A percentile compares a stretch with the other conserved stretches of the same genome.
Evolutionary conservation across 2,797 vertebrate genomes (phyloP).

Genomic region (Cyclura pinguis): DNA sequence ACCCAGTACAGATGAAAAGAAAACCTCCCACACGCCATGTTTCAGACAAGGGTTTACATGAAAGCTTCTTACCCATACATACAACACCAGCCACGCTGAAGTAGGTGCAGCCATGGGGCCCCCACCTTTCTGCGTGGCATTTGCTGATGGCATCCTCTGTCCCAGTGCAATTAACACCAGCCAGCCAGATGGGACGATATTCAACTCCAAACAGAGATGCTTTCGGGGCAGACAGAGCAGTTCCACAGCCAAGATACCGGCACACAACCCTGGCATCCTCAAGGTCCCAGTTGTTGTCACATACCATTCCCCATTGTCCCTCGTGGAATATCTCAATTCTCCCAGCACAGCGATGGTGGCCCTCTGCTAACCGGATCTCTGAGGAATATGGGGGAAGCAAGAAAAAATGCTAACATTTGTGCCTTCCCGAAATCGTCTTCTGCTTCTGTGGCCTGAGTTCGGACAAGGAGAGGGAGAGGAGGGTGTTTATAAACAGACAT

Average conservation of each 20-base stretch:
- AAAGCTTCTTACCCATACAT: slow-evolving; percentile 58
- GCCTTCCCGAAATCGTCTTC: background rate
- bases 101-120: slow-evolving; percentile 49
- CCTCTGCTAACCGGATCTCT: slow-evolving; percentile 47
- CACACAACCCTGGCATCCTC: background rate
- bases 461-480: too few species aligned
- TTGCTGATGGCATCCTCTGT: background rate
- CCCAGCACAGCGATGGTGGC: slow-evolving; percentile 31
- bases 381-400: background rate
- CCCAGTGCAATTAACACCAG: slow-evolving; percentile 26
- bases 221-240: slow-evolving; percentile 2
- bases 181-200: slow-evolving; percentile 64
- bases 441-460: too few species aligned
- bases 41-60: too few species aligned
- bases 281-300: slow-evolving; percentile 48
- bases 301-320: slow-evolving; percentile 57
- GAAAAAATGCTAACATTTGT: background rate
- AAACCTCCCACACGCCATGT: too few species aligned
- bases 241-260: slow-evolving; percentile 48
- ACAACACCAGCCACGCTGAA: slow-evolving; percentile 44
- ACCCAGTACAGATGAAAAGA: too few species aligned
- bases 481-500: too few species aligned
- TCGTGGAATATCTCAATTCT: slow-evolving; percentile 59
- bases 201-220: slow-evolving; percentile 39
- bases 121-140: slow-evolving; percentile 41